Evolutionary conservation across 2,888 invertebrate genomes (phyloP).

Genomic region (Agriopis marginaria): DNA sequence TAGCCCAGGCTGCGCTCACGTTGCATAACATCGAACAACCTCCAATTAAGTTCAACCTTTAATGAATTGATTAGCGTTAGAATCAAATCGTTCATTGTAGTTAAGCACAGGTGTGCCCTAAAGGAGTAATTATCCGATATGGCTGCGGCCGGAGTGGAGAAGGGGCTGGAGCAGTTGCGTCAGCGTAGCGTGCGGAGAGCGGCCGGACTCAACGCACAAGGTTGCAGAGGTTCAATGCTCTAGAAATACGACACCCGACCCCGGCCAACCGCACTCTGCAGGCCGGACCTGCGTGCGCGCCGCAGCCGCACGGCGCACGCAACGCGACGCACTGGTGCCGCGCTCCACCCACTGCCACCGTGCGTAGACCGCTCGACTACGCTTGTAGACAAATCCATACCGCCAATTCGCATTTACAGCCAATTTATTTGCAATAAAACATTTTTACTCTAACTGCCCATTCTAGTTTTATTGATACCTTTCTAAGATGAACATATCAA

Average conservation of each 20-base stretch:
- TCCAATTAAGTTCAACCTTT: slow-evolving; percentile 79
- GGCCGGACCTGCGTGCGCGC: slow-evolving; percentile 58
- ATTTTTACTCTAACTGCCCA: slow-evolving; percentile 23
- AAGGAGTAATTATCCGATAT: slow-evolving; percentile 82
- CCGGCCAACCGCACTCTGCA: slow-evolving; percentile 70
- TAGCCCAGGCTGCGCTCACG: slow-evolving; percentile 32
- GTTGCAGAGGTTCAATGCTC: slow-evolving; percentile 86
- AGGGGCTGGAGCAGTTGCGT: slow-evolving; percentile 83
- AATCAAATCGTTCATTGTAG: slow-evolving; percentile 73
- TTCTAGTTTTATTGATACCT: slow-evolving; percentile 33
- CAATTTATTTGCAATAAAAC: slow-evolving; percentile 36
- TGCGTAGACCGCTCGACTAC: slow-evolving; percentile 49
- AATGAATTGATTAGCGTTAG: slow-evolving; percentile 72
- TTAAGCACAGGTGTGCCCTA: slow-evolving; percentile 80
- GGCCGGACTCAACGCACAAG: slow-evolving; percentile 84
- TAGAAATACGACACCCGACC: slow-evolving; percentile 84
- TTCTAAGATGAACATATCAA: slow-evolving; percentile 30
- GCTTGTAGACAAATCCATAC: slow-evolving; percentile 45
- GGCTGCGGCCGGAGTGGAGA: slow-evolving; percentile 73
- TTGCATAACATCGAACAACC: slow-evolving; percentile 68
- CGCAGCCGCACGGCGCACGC: slow-evolving; percentile 50
- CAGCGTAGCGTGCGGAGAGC: slow-evolving; percentile 82
- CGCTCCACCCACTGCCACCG: slow-evolving; percentile 42
- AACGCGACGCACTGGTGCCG: slow-evolving; percentile 40
- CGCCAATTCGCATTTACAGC: slow-evolving; percentile 29